Evolutionary conservation across 2,888 invertebrate species (phyloP), one percentile per base, ranked within the genome.

Genomic region (Actias luna): DNA sequence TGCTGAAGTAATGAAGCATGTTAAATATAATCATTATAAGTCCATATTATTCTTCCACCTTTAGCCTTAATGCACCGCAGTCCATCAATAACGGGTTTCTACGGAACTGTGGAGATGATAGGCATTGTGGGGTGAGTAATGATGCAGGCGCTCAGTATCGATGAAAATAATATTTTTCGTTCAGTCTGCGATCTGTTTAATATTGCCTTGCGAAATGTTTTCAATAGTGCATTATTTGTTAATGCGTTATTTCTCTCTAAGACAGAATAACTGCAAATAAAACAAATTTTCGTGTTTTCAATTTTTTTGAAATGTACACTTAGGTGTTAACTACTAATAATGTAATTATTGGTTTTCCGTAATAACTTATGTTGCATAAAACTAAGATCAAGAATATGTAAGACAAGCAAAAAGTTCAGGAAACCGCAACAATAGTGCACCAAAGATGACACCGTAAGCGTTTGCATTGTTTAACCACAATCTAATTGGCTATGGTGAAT

Each of bases 51-150:
- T 50, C 22, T 50, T 50, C 46, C 46, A 50, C 68, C 67, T 62
- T 61, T 25, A 64, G 65, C 60, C 68, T 68, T 72, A 62, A n/a
- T n/a, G n/a, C 60, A 68, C 68, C 72, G 72, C 69, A 67, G 65
- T 63, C 25, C 57, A 65, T 67, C 75, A 73, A 80, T 83, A 84
- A 82, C 84, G 84, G 85, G 80, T 79, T 78, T 79, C 78, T 75
- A 79, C 78, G 74, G 78, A 50, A 77, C 82, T 82, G 83, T 80
- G 80, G 75, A 76, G 79, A 81, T 83, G 84, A 84, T 84, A 84
- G 85, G 80, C 79, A 84, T 86, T 87, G 85, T 86, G 69, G 75
- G 71, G 76, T 82, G 78, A 81, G 78, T 84, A 83, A 83, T 80
- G 77, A 77, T 76, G 72, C 64, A 65, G n/a, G 69, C 70, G 63